Conservation (phyloP, 2,113 vertebrate species). For the Nothocercus julius region DNA sequence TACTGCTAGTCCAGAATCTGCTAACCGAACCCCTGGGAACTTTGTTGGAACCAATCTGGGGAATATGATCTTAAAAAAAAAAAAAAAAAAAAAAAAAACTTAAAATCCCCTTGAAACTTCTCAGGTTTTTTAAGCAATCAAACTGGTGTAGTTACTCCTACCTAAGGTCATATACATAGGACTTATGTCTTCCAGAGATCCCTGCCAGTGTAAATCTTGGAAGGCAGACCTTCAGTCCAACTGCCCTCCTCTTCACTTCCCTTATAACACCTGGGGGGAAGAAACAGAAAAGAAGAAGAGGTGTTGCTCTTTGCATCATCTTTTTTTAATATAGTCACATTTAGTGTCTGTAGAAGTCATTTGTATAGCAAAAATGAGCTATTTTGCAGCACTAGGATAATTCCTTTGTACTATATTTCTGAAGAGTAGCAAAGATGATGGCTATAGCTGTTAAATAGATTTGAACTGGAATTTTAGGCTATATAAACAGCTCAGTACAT, state of each 20-base stretch:
- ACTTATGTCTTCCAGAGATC: neutral
- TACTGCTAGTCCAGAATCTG: neutral
- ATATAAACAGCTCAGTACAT: conserved; percentile 14
- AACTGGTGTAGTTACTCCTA: neutral
- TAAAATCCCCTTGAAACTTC: neutral
- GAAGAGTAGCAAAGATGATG: neutral
- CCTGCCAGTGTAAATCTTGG: neutral
- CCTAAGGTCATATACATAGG: neutral
- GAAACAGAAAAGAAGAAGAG: neutral
- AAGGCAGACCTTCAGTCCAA: neutral
- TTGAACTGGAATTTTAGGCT: neutral
- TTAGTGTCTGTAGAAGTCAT: conserved; percentile 37
- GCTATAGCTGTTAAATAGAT: conserved; percentile 39
- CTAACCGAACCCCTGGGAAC: neutral
- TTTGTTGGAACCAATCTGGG: neutral
- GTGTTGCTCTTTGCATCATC: conserved; percentile 32
- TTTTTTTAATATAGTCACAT: conserved; percentile 25
- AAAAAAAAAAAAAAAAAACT: neutral
- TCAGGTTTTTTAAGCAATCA: neutral
- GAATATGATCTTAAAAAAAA: neutral
- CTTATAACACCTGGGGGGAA: neutral
- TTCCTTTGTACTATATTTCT: conserved; percentile 30
- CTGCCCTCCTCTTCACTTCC: neutral
- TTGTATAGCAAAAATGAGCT: conserved; percentile 27
- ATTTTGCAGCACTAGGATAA: conserved; percentile 33